Percentiles rank a stretch among this genome's conserved stretches.
phyloP scores from a whole-genome alignment of 2,113 vertebrate species.

The Pogonocichla stellata region DNA sequence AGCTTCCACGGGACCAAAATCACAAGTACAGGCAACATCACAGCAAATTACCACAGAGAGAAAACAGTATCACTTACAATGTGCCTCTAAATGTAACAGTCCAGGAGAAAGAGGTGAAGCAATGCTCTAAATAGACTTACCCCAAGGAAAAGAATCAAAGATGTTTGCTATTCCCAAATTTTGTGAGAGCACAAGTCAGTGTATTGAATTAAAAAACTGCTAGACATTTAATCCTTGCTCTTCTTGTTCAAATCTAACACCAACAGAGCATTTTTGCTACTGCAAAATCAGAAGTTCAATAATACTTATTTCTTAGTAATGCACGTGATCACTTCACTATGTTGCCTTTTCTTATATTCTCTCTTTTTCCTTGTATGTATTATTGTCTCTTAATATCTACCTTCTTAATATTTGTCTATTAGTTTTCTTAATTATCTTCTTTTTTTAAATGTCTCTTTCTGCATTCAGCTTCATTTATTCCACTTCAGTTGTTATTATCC shows the following conservation, averaged over 20 bases:
- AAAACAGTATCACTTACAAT: rapidly evolving
- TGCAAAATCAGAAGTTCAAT: not conserved
- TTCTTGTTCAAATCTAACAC: not conserved
- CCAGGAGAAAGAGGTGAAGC: not conserved
- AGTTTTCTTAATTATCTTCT: not conserved
- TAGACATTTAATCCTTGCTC: not conserved
- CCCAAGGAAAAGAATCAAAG: not conserved
- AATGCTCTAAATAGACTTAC: not conserved
- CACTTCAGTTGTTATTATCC: not conserved
- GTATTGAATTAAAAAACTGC: not conserved
- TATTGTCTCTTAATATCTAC: not conserved
- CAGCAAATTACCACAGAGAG: not conserved
- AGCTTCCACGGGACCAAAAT: not conserved
- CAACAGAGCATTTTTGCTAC: not conserved
- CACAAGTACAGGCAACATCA: not conserved
- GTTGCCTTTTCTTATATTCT: not conserved
- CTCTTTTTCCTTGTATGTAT: not conserved
- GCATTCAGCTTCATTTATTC: not conserved
- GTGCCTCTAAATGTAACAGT: not conserved
- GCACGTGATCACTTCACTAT: not conserved
- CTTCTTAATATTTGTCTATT: not conserved
- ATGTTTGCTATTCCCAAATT: not conserved
- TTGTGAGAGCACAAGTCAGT: not conserved
- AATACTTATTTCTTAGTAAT: not conserved
- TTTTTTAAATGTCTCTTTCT: not conserved